A percentile compares a stretch with the other conserved stretches of the same genome.
phyloP scores from a whole-genome alignment of 2,797 vertebrate genomes.

The Podargus strigoides region DNA sequence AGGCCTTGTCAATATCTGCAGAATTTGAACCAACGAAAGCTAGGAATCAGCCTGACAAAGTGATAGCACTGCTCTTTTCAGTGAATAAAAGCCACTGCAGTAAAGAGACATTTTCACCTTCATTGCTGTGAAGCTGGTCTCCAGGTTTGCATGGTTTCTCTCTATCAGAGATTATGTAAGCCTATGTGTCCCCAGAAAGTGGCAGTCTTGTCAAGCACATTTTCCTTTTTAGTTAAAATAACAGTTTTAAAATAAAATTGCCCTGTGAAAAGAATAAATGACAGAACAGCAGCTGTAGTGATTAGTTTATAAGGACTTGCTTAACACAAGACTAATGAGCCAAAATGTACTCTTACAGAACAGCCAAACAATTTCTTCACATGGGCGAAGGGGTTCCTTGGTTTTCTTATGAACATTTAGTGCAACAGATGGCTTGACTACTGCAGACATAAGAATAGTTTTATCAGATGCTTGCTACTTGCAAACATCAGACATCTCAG shows the following conservation, averaged over 20 bases:
- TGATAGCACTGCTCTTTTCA: background rate
- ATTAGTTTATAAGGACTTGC: conserved; percentile 59
- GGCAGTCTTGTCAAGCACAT: background rate
- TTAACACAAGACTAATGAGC: conserved; percentile 47
- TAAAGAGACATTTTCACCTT: background rate
- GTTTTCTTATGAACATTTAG: background rate
- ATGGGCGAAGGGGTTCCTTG: background rate
- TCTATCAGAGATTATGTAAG: accelerated
- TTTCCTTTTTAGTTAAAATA: conserved; percentile 63
- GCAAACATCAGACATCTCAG: background rate
- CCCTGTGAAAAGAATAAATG: conserved; percentile 58
- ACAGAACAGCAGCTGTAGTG: conserved; percentile 55
- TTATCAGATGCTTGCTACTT: background rate
- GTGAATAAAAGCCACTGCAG: background rate
- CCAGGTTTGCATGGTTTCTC: background rate
- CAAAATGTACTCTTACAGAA: conserved; percentile 33
- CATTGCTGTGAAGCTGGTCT: background rate
- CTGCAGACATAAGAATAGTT: background rate
- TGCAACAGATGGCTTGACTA: background rate
- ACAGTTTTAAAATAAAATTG: conserved; percentile 64
- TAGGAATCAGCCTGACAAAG: background rate
- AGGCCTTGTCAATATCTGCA: background rate
- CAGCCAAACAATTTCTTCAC: conserved; percentile 27
- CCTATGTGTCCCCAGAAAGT: background rate
- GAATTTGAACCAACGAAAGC: background rate